Evolutionary conservation across 2,113 vertebrate genomes (phyloP), one percentile per base, ranked within the genome.

Genomic region (Osmerus mordax): DNA sequence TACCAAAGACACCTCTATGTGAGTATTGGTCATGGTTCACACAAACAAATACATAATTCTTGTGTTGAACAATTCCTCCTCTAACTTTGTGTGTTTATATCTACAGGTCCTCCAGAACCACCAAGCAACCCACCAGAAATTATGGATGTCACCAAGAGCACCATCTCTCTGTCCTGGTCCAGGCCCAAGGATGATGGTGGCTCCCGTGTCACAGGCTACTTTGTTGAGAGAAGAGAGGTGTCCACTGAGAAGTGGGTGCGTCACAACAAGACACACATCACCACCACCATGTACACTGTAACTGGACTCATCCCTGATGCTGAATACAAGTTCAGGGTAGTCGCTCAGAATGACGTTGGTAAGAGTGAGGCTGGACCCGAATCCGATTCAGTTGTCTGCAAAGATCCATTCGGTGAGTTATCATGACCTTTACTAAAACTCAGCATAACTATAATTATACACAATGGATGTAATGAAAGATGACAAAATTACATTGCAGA

Each of bases 221-320:
- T 93, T 58, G 94, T 99, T 84, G 97, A 99, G 77, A 95, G 97
- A 78, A 96, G 92, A 83, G 97, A 99, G 80, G 90, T 93, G 69
- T 96, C 96, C 23, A 99, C 96, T 51, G 96, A 98, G 78, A 99
- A 99, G 80, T 99, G 97, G 97, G 96, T 99, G 64, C 92, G 96
- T 65, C 97, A 99, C 87, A 93, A 93, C 84, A 99, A 96, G 88
- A 99, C 97, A 67, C 97, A 98, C 78, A 97, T 99, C 83, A 99
- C 97, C 21, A 99, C 97, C 66, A 99, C 97, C 29, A 99, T 99
- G 97, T 98, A 95, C 84, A 98, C 96, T 0, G 82, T 96, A 77
- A 95, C 94, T 0, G 97, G 97, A 61, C 96, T 99, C 54, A 95
- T 99, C 83, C 96, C 97, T 13, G 96, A 98, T 75, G 97, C 97